Conservation (phyloP, 2,797 vertebrate genomes). For the Parauchenoglanis punctatus region DNA sequence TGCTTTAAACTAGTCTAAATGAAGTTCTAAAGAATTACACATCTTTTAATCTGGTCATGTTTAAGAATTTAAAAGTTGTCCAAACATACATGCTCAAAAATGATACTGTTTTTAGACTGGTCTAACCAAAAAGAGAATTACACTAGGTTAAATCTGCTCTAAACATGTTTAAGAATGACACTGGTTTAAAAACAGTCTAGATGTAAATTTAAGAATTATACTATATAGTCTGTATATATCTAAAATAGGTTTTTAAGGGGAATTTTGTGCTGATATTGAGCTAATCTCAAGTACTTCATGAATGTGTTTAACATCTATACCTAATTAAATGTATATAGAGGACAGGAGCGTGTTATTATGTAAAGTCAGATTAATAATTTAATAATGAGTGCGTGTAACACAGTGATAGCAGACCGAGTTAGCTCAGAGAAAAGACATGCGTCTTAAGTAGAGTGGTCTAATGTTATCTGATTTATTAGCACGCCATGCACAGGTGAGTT, state of each 20-base stretch:
- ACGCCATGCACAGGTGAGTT: background rate
- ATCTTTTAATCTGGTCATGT: background rate
- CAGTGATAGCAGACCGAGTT: background rate
- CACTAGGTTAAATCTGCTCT: background rate
- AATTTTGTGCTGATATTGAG: background rate
- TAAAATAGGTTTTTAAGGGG: background rate
- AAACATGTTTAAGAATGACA: background rate
- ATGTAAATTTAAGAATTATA: background rate
- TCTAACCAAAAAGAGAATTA: background rate
- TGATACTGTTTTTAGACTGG: background rate
- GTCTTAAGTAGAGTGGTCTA: background rate
- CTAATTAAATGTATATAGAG: background rate
- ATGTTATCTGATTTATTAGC: background rate
- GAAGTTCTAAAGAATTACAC: background rate
- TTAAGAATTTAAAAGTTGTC: background rate
- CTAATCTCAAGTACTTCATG: background rate
- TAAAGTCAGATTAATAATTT: background rate
- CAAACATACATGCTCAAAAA: background rate
- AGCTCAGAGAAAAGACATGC: constrained; percentile 20
- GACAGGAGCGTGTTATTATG: background rate
- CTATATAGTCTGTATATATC: background rate
- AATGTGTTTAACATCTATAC: background rate
- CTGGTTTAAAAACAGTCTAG: background rate
- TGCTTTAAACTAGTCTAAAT: background rate
- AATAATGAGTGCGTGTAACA: background rate